Percentiles rank a stretch among this genome's conserved stretches.
phyloP scores from a whole-genome alignment of 2,113 vertebrate genomes.

The Acrocephalus arundinaceus region DNA sequence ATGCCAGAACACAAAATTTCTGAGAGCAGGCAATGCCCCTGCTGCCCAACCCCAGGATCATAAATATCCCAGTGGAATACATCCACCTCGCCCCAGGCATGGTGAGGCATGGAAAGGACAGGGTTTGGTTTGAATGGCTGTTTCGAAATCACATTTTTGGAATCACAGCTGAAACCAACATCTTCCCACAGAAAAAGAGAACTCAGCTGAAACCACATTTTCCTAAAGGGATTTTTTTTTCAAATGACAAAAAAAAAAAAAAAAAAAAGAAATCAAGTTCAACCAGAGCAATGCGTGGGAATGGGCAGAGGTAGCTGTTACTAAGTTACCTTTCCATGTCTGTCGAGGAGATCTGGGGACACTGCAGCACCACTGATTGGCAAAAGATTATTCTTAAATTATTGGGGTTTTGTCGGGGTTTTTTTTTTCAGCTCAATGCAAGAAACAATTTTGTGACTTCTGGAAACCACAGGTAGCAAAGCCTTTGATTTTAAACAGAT shows the following conservation, averaged over 20 bases:
- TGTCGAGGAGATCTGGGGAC: conserved; percentile 26
- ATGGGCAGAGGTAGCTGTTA: conserved; percentile 38
- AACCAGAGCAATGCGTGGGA: neutral
- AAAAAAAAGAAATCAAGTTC: neutral
- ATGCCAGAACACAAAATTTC: neutral
- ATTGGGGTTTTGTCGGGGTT: rapidly evolving
- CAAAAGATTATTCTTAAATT: neutral
- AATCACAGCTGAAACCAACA: neutral
- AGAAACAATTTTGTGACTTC: neutral
- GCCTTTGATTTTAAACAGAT: neutral
- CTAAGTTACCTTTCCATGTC: conserved; percentile 3
- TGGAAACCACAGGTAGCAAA: neutral
- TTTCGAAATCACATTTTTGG: neutral
- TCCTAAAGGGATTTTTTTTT: conserved; percentile 1
- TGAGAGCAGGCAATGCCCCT: neutral
- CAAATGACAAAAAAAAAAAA: neutral
- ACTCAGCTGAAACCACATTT: conserved; percentile 48
- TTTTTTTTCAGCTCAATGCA: neutral
- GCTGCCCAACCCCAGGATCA: neutral
- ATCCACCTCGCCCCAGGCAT: neutral
- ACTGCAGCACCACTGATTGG: neutral
- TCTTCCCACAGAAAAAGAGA: conserved; percentile 25
- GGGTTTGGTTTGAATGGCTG: neutral
- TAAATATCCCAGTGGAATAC: neutral
- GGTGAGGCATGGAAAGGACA: neutral